A percentile compares a stretch with the other conserved stretches of the same genome.
Evolutionary conservation across 2,113 vertebrate species (phyloP).

Genomic region (Oreocharis arfaki): DNA sequence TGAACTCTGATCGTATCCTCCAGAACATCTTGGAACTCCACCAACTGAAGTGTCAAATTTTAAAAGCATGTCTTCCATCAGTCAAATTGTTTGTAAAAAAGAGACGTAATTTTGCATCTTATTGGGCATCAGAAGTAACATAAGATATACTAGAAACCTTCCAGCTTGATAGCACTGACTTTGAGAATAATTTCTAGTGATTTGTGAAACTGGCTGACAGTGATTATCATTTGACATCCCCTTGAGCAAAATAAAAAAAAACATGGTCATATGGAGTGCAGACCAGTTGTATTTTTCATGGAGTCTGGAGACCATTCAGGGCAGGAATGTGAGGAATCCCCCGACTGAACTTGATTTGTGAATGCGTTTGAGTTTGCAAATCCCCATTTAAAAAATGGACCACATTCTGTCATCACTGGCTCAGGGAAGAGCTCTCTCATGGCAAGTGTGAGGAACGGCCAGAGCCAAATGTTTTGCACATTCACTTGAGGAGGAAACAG

Average conservation of each 20-base stretch:
- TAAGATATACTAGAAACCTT: neutral
- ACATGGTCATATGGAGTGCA: neutral
- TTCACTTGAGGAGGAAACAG: neutral
- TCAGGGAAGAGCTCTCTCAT: neutral
- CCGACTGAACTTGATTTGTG: neutral
- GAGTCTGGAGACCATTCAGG: neutral
- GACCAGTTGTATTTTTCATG: neutral
- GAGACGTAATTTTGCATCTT: neutral
- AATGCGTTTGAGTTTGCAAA: neutral
- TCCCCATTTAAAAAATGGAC: neutral
- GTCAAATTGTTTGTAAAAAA: neutral
- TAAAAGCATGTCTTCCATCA: neutral
- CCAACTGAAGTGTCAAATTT: neutral
- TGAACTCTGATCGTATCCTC: neutral
- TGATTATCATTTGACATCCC: neutral
- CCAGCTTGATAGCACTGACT: neutral
- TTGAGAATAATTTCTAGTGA: neutral
- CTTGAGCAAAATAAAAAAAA: neutral
- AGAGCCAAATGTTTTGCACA: neutral
- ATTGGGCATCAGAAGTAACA: neutral
- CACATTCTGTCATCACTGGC: neutral
- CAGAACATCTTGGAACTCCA: neutral
- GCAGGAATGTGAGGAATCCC: constrained; percentile 8
- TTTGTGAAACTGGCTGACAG: neutral
- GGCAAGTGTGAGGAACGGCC: neutral